Percentiles rank a stretch among this genome's conserved stretches.
phyloP scores from a whole-genome alignment of 1,140 invertebrate species.

The Nixonia krombeini region DNA sequence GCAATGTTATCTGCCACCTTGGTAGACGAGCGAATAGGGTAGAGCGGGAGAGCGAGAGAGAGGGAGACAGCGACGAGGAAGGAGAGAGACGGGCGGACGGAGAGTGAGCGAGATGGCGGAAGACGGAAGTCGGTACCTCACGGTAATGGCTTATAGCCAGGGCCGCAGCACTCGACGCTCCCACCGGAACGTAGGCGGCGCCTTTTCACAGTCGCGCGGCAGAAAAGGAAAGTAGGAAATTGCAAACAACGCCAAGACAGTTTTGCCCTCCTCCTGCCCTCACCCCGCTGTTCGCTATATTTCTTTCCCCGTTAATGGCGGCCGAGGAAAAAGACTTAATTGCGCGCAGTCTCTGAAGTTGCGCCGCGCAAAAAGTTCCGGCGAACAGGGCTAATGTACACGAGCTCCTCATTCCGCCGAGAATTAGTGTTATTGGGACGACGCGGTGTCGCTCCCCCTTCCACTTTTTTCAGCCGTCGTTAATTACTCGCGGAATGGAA shows the following conservation, averaged over 20 bases:
- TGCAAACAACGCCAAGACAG: conserved; percentile 17
- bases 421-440: conserved; percentile 18
- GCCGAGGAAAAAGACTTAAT: conserved; percentile 30
- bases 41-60: conserved; percentile 28
- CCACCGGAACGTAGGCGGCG: conserved; percentile 15
- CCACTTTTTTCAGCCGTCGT: conserved; percentile 10
- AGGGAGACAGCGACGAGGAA: too few species aligned
- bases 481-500: conserved; percentile 27
- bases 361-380: conserved; percentile 13
- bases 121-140: conserved; percentile 54
- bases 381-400: conserved; percentile 28
- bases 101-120: conserved; percentile 22
- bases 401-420: conserved; percentile 8
- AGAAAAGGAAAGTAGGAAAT: conserved; percentile 28
- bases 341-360: conserved; percentile 25
- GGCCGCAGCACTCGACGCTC: conserved; percentile 49
- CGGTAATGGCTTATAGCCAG: conserved; percentile 67
- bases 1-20: conserved; percentile 70
- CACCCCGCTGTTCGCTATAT: too few species aligned
- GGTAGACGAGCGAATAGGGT: conserved; percentile 53
- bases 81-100: conserved; percentile 44
- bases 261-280: conserved; percentile 13
- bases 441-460: conserved; percentile 1
- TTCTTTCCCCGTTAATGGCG: conserved; percentile 22
- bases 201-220: conserved; percentile 13